phyloP scores from a whole-genome alignment of 2,888 invertebrate species.

The Trachelus tabidus region DNA sequence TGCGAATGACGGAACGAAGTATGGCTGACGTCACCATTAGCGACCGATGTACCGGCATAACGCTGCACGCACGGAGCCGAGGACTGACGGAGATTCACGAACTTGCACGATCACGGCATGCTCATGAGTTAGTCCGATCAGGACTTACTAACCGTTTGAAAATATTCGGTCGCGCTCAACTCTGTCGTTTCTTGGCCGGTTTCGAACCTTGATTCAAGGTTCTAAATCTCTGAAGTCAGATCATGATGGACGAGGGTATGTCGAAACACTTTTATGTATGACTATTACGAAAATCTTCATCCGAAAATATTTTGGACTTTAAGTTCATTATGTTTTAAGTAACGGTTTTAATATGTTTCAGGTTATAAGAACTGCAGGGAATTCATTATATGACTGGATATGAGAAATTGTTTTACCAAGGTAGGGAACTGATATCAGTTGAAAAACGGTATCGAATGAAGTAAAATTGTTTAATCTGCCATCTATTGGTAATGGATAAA shows the following conservation, averaged over 20 bases:
- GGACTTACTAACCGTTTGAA: constrained; percentile 35
- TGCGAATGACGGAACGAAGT: constrained; percentile 36
- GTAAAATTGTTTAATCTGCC: no score
- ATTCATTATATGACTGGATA: not conserved
- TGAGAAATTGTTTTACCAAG: not conserved
- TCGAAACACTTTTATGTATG: not conserved
- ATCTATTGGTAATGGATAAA: no score
- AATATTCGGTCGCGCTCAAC: constrained; percentile 31
- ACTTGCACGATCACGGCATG: constrained; percentile 36
- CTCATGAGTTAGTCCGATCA: constrained; percentile 10
- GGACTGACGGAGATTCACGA: constrained; percentile 30
- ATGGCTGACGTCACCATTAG: constrained; percentile 40
- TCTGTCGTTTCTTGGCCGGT: not conserved
- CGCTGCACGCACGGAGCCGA: constrained; percentile 35
- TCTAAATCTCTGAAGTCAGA: not conserved
- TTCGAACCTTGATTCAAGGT: not conserved
- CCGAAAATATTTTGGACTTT: not conserved
- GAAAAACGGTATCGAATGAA: no score
- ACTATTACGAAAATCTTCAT: not conserved
- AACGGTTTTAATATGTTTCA: not conserved
- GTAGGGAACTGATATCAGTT: no score
- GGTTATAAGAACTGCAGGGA: not conserved
- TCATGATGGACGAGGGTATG: not conserved
- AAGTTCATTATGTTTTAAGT: not conserved
- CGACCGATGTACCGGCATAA: constrained; percentile 38